Base-by-base conservation (phyloP, 2,888 invertebrate genomes). In the Dendrolimus pini region DNA sequence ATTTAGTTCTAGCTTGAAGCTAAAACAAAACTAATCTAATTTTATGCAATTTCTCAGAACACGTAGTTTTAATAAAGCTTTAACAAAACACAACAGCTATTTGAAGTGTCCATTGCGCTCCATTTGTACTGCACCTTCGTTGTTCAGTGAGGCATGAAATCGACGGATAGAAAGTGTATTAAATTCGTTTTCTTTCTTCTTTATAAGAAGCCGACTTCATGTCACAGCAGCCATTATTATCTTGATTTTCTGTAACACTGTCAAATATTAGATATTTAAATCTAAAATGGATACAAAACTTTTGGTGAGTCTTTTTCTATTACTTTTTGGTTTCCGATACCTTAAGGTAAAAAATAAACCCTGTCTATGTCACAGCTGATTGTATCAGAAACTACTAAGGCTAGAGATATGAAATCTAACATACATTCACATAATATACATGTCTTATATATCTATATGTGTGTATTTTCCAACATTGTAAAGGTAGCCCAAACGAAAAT, bases 171-270 rank as follows among this genome's bases (percentile, higher is more conserved):
- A 89, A 89, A 89, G 89, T 88, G 81, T 74, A 78, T 60, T 67
- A 75, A 80, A 79, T 78, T 83, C 77, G 80, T 84, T 85, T 87
- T 88, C 82, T 85, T 84, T 80, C 81, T 80, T 78, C 76, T 82
- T 86, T 89, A 88, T 82, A 89, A 89, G 79, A 81, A 76, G 74
- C 71, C 66, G 79, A 72, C 72, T 56, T 75, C 75, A 68, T 70
- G 70, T 57, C 62, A 62, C 52, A 57, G 56, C 64, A 62, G 75
- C 66, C 86, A 88, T 84, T 85, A 67, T 71, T 65, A 65, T 64
- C 61, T 65, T 70, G 72, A 69, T 65, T 70, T 65, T 70, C 61
- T 30, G 30, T 30, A 6, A 12, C 9, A 57, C 64, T 61, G 58
- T 57, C 30, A 41, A 56, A 55, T 57, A 58, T 61, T 56, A 58